A percentile compares a stretch with the other conserved stretches of the same genome.
phyloP scores from a whole-genome alignment of 2,797 vertebrate genomes.

The Rhinatrema bivittatum region DNA sequence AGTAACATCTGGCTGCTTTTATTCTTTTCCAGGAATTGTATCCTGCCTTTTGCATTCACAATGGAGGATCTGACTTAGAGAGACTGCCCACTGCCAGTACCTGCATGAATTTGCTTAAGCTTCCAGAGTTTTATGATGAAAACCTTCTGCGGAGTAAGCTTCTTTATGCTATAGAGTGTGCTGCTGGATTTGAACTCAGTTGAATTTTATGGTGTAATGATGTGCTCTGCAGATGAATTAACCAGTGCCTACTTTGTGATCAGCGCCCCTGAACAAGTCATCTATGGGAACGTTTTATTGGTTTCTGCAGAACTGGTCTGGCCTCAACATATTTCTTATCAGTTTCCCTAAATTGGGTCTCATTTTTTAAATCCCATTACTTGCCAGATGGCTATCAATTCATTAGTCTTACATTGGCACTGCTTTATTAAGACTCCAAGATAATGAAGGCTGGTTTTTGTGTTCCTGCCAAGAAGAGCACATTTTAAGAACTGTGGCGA shows the following conservation, averaged over 20 bases:
- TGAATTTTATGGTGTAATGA: constrained; percentile 48
- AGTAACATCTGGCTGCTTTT: accelerated
- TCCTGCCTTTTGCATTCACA: constrained; percentile 96
- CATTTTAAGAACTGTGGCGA: constrained; percentile 39
- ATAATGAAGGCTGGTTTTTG: constrained; percentile 27
- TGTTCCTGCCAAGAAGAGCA: constrained; percentile 34
- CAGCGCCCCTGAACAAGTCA: constrained; percentile 28
- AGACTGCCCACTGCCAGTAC: constrained; percentile 95
- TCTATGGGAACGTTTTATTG: constrained; percentile 23
- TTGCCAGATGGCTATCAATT: constrained; percentile 34
- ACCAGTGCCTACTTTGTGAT: constrained; percentile 38
- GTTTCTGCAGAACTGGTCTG: constrained; percentile 28
- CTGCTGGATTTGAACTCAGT: constrained; percentile 94
- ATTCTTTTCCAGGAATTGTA: constrained; percentile 78
- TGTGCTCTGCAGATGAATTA: constrained; percentile 30
- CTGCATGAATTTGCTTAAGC: constrained; percentile 98
- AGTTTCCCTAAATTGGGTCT: constrained; percentile 29
- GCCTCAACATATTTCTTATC: constrained; percentile 3
- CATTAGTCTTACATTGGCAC: constrained; percentile 24
- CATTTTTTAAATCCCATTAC: constrained; percentile 10
- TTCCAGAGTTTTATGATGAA: constrained; percentile 90
- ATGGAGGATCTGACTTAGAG: constrained; percentile 89
- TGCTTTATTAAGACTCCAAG: constrained; percentile 33
- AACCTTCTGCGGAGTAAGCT: constrained; percentile 90
- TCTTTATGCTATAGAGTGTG: constrained; percentile 93